Evolutionary conservation across 2,113 vertebrate genomes (phyloP).

Genomic region (Chaetura pelagica): DNA sequence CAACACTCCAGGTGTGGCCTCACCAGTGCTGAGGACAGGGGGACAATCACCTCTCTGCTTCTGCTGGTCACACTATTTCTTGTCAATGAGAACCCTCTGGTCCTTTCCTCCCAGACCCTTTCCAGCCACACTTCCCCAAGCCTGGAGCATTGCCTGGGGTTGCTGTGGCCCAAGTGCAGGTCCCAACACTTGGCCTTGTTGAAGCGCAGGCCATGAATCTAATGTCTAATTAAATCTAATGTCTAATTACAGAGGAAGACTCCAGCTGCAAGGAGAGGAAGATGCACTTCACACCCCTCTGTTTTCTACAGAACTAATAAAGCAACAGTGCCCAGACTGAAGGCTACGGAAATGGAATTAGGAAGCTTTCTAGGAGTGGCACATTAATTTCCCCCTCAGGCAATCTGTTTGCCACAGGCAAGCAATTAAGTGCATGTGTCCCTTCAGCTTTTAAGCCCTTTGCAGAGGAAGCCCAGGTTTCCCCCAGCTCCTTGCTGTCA

Average conservation of each 20-base stretch:
- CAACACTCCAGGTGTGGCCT: too few relatives aligned
- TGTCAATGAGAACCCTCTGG: too few relatives aligned
- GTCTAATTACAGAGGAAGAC: neutral
- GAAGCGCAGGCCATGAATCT: too few relatives aligned
- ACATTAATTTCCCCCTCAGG: conserved; percentile 7
- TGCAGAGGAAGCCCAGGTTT: neutral
- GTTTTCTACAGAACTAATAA: neutral
- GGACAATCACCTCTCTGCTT: too few relatives aligned
- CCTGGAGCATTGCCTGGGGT: too few relatives aligned
- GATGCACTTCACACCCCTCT: neutral
- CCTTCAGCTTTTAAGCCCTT: neutral
- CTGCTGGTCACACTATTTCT: too few relatives aligned
- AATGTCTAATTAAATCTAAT: too few relatives aligned
- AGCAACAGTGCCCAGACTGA: neutral
- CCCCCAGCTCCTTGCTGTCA: neutral
- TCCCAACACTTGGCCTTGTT: too few relatives aligned
- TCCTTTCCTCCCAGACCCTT: too few relatives aligned
- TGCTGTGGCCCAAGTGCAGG: too few relatives aligned
- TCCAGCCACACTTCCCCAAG: too few relatives aligned
- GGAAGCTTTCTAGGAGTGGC: neutral
- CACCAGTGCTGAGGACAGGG: too few relatives aligned
- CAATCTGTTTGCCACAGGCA: conserved; percentile 43
- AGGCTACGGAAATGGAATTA: neutral
- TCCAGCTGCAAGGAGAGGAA: neutral
- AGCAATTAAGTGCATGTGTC: neutral